Evolutionary conservation across 2,797 vertebrate genomes (phyloP).

Genomic region (Pristis pectinata): DNA sequence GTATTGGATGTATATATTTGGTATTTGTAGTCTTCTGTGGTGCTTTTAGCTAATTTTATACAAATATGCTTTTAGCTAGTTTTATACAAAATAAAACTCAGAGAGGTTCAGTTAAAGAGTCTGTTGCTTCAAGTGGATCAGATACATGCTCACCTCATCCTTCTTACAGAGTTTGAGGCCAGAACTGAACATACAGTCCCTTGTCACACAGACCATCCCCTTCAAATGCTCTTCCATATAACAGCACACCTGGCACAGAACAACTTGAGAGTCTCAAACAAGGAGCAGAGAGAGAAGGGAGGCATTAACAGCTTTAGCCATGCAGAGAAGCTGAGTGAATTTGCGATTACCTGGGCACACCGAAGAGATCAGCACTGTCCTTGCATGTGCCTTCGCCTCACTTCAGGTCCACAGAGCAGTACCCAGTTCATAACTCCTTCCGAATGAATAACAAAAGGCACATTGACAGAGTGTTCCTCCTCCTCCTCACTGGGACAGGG

Average conservation of each 20-base stretch:
- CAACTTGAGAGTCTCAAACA: conserved; percentile 42
- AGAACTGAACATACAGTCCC: background rate
- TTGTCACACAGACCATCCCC: background rate
- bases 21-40: no score
- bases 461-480: conserved; percentile 64
- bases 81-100: no score
- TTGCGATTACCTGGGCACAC: conserved; percentile 88
- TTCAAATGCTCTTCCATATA: conserved; percentile 21
- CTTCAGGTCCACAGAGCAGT: conserved; percentile 72
- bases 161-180: no score
- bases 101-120: background rate
- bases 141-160: background rate
- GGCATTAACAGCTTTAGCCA: conserved; percentile 75
- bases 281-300: conserved; percentile 54
- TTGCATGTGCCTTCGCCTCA: conserved; percentile 72
- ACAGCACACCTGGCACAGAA: conserved; percentile 43
- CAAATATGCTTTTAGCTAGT: no score
- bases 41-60: no score
- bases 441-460: conserved; percentile 66
- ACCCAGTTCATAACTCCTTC: conserved; percentile 81
- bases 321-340: conserved; percentile 87
- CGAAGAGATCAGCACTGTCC: conserved; percentile 86
- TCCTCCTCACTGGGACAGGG: conserved; percentile 36
- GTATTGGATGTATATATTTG: no score
- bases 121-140: background rate